A percentile compares a stretch with the other conserved stretches of the same genome.
phyloP scores from a whole-genome alignment of 1,140 invertebrate species.

The Melitaea cinxia region DNA sequence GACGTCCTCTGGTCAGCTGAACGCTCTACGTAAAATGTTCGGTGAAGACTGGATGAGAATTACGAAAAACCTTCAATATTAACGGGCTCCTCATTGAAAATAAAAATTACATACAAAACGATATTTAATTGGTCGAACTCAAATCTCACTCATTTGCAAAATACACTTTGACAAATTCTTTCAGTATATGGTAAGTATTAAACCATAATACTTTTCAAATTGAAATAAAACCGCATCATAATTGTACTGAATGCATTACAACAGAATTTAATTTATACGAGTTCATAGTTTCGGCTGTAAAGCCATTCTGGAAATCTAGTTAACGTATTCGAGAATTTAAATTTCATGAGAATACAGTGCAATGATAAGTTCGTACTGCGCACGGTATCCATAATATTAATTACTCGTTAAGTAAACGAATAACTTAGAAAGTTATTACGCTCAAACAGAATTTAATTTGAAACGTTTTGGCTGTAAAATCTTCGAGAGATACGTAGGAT shows the following conservation, averaged over 20 bases:
- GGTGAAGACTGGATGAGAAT: too few relatives aligned
- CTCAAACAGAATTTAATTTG: background rate
- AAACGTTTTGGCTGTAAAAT: background rate
- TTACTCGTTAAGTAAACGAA: constrained; percentile 10
- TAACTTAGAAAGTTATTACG: constrained; percentile 15
- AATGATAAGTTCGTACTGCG: constrained; percentile 9
- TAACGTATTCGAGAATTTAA: constrained; percentile 23
- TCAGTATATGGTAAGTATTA: too few relatives aligned
- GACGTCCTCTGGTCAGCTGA: too few relatives aligned
- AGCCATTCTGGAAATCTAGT: constrained; percentile 20
- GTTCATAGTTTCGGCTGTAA: constrained; percentile 12
- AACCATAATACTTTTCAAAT: background rate
- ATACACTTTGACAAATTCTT: too few relatives aligned
- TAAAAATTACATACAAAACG: too few relatives aligned
- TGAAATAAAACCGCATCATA: background rate
- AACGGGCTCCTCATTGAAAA: too few relatives aligned
- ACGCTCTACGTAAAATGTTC: too few relatives aligned
- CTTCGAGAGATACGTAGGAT: background rate
- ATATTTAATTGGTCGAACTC: too few relatives aligned
- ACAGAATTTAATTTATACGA: constrained; percentile 18
- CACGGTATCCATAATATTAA: constrained; percentile 10
- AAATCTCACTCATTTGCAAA: too few relatives aligned
- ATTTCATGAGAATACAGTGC: constrained; percentile 20
- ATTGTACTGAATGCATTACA: background rate
- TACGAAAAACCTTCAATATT: too few relatives aligned